These are phyloP conservation scores for Holacanthus passer DNA, from an alignment of 2,113 vertebrate species.

Conservation along the genomic window DNA sequence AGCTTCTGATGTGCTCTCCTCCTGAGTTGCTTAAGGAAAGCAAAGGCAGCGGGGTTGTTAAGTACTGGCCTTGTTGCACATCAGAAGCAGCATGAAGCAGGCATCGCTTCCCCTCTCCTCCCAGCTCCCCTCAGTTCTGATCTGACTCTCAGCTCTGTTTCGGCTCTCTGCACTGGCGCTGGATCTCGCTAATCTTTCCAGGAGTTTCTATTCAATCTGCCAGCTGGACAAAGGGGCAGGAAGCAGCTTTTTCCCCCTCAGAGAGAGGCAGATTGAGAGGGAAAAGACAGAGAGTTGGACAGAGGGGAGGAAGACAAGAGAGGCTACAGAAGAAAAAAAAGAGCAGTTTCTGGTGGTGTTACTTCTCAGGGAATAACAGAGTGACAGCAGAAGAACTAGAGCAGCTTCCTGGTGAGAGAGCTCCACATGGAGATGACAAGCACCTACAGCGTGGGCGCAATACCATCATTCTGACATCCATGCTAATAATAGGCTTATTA, in stretches of 20 bases:
- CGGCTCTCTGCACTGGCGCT: conserved; percentile 48
- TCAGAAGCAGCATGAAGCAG: conserved; percentile 54
- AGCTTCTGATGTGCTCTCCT: conserved; percentile 22
- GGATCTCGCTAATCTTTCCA: conserved; percentile 63
- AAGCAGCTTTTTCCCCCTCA: conserved; percentile 72
- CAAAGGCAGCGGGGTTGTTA: conserved; percentile 9
- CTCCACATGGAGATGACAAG: neutral
- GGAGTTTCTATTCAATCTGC: conserved; percentile 66
- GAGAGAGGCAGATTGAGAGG: conserved; percentile 31
- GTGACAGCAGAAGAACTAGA: conserved; percentile 40
- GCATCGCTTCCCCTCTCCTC: conserved; percentile 46
- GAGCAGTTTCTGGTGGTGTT: conserved; percentile 39
- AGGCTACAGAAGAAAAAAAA: neutral
- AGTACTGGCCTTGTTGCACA: conserved; percentile 31
- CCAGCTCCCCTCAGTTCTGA: conserved; percentile 15
- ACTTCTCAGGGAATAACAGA: conserved; percentile 48
- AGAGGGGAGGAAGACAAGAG: conserved; percentile 6
- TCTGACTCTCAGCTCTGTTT: conserved; percentile 52
- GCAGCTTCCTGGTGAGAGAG: conserved; percentile 15
- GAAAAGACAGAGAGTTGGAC: conserved; percentile 25
- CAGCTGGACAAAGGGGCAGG: conserved; percentile 78
- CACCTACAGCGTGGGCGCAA: neutral
- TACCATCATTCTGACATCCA: no score
- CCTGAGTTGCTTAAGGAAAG: conserved; percentile 16
- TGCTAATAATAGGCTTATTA: neutral